phyloP scores from a whole-genome alignment of 2,797 vertebrate species.

The Synanceia verrucosa region DNA sequence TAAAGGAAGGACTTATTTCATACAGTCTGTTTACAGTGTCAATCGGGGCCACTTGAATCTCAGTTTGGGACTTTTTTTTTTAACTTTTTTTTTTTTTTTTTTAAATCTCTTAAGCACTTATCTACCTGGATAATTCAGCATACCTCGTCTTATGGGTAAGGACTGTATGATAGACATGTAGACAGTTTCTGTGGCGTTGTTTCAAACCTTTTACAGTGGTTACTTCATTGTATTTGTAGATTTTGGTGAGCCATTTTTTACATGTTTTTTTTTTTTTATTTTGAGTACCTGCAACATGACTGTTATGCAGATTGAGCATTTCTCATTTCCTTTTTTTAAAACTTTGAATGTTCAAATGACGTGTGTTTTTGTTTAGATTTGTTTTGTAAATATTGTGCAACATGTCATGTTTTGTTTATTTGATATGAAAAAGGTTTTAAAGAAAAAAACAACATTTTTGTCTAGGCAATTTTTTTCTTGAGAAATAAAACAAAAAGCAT shows the following conservation, averaged over 20 bases:
- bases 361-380: constrained; percentile 54
- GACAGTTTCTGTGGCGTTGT: constrained; percentile 60
- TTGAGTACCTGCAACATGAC: constrained; percentile 72
- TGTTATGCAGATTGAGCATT: constrained; percentile 74
- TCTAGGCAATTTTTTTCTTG: constrained; percentile 56
- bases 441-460: constrained; percentile 55
- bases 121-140: constrained; percentile 77
- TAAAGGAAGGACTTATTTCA: constrained; percentile 19
- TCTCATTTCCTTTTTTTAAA: constrained; percentile 54
- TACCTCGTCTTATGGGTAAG: constrained; percentile 71
- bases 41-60: constrained; percentile 35
- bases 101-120: constrained; percentile 61
- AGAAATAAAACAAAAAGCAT: constrained; percentile 76
- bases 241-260: constrained; percentile 70
- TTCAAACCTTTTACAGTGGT: constrained; percentile 74
- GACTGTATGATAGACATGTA: constrained; percentile 72
- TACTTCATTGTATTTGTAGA: constrained; percentile 72
- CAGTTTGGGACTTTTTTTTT: constrained; percentile 40
- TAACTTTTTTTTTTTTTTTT: constrained; percentile 31
- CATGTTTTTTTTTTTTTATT: constrained; percentile 48
- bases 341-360: constrained; percentile 62
- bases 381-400: constrained; percentile 72
- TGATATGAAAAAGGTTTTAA: constrained; percentile 73
- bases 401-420: constrained; percentile 70
- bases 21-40: constrained; percentile 34